These are phyloP conservation scores for Clarias gariepinus DNA, from an alignment of 2,113 vertebrate genomes.

Conservation along the genomic window DNA sequence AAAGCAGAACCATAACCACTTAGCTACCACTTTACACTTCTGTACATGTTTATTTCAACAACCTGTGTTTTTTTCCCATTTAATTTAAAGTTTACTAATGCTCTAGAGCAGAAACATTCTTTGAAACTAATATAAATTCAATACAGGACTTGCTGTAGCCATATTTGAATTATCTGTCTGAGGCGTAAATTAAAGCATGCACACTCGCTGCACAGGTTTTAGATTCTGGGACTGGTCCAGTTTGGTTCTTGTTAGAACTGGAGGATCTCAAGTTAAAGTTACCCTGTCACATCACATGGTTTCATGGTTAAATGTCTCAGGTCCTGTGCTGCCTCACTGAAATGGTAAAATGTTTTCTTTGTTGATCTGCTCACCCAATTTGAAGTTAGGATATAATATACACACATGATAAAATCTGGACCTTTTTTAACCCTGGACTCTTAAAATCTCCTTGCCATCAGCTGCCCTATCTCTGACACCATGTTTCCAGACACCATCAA, in stretches of 20 bases:
- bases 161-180: background rate
- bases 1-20: too few relatives aligned
- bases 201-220: too few relatives aligned
- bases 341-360: background rate
- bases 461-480: conserved; percentile 36
- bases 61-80: too few relatives aligned
- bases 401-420: background rate
- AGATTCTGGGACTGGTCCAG: too few relatives aligned
- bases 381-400: conserved; percentile 8
- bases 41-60: too few relatives aligned
- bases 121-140: too few relatives aligned
- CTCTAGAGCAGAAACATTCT: too few relatives aligned
- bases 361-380: conserved; percentile 13
- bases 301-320: conserved; percentile 56
- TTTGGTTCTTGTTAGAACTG: background rate
- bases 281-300: conserved; percentile 55
- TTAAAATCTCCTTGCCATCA: conserved; percentile 40
- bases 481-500: conserved; percentile 40
- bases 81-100: too few relatives aligned
- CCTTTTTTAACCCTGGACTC: background rate
- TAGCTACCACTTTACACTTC: too few relatives aligned
- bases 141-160: too few relatives aligned
- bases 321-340: conserved; percentile 48
- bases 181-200: too few relatives aligned
- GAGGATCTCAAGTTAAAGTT: conserved; percentile 30